Conservation (phyloP, 1,140 invertebrate genomes). For the Luehdorfia chinensis region DNA sequence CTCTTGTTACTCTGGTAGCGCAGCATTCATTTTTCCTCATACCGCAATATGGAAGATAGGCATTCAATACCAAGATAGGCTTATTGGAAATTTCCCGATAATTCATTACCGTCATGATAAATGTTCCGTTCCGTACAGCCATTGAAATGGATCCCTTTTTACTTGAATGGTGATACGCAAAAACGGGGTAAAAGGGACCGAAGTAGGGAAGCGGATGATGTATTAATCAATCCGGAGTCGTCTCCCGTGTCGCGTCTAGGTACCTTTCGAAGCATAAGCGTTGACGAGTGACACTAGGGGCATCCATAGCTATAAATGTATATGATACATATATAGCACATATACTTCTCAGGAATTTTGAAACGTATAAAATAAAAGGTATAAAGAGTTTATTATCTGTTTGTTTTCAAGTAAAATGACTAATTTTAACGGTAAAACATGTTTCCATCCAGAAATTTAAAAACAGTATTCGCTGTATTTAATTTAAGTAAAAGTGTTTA, state of each 20-base stretch:
- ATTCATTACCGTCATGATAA: constrained; percentile 73
- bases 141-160: constrained; percentile 70
- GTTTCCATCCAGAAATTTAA: too few relatives aligned
- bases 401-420: too few relatives aligned
- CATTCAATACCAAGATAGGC: constrained; percentile 23
- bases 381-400: too few relatives aligned
- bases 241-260: constrained; percentile 1
- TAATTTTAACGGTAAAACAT: too few relatives aligned
- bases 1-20: not conserved
- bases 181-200: constrained; percentile 62
- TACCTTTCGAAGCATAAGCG: not conserved
- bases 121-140: constrained; percentile 55
- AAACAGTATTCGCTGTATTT: too few relatives aligned
- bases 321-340: too few relatives aligned
- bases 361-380: too few relatives aligned
- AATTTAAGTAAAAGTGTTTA: too few relatives aligned
- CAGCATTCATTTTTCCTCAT: constrained; percentile 5
- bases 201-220: constrained; percentile 57
- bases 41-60: constrained; percentile 6
- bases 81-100: constrained; percentile 71
- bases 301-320: too few relatives aligned
- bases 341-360: too few relatives aligned
- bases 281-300: not conserved
- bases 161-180: constrained; percentile 70
- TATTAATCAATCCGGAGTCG: constrained; percentile 55